phyloP scores from a whole-genome alignment of 2,797 vertebrate species.

The Sebastes minor region DNA sequence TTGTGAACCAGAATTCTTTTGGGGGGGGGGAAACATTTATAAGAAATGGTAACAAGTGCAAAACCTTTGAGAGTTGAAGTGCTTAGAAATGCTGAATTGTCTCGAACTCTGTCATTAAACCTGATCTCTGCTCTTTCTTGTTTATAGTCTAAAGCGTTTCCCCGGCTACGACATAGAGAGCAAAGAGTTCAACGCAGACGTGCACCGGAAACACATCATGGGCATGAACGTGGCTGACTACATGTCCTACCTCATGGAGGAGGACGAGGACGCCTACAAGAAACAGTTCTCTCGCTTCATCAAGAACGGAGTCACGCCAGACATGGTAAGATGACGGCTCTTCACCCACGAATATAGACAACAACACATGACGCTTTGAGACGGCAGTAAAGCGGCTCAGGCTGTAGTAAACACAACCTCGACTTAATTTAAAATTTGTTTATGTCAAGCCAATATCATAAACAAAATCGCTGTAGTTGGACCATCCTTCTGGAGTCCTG shows the following conservation, averaged over 20 bases:
- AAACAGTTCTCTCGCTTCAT: slow-evolving; percentile 98
- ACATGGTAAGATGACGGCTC: slow-evolving; percentile 82
- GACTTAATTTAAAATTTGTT: background rate
- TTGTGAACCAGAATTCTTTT: background rate
- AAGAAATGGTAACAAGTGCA: background rate
- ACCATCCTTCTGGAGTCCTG: background rate
- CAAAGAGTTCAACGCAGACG: slow-evolving; percentile 96
- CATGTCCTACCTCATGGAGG: slow-evolving; percentile 95
- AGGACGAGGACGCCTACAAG: slow-evolving; percentile 96
- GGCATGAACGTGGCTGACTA: slow-evolving; percentile 96
- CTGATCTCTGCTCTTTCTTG: background rate
- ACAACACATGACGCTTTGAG: background rate
- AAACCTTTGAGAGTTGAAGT: background rate
- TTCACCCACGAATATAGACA: fast-evolving
- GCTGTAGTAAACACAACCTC: background rate
- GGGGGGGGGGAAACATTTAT: background rate
- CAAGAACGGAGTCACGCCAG: slow-evolving; percentile 93
- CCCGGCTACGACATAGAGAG: slow-evolving; percentile 95
- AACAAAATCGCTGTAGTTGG: background rate
- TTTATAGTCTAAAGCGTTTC: slow-evolving; percentile 92
- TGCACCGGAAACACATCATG: slow-evolving; percentile 97
- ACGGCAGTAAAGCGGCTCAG: background rate
- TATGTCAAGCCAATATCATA: background rate
- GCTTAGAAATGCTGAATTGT: background rate
- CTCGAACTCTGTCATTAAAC: background rate